Conservation (phyloP, 2,888 invertebrate genomes). For the Hecatera dysodea region DNA sequence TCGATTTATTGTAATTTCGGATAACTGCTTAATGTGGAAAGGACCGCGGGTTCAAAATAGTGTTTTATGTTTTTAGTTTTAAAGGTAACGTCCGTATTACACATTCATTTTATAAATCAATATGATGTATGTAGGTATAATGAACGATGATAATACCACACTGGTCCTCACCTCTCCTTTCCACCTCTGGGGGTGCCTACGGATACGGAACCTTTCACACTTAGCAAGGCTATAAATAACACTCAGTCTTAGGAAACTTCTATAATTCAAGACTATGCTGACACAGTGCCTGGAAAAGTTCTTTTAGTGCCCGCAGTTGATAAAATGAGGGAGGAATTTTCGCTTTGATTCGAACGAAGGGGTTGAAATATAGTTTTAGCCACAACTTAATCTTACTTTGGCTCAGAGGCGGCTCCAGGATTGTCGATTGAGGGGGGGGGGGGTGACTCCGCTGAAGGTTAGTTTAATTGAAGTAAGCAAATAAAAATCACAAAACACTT, state of each 20-base stretch:
- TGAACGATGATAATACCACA: neutral
- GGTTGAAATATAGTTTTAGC: too few species aligned
- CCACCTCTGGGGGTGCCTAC: too few species aligned
- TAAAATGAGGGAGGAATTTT: neutral
- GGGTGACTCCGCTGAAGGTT: too few species aligned
- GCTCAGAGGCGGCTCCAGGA: too few species aligned
- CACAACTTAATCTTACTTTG: too few species aligned
- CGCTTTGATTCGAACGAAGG: neutral
- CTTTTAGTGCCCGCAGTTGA: neutral
- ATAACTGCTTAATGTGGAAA: too few species aligned
- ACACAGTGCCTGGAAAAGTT: neutral
- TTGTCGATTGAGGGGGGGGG: too few species aligned
- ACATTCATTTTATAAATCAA: neutral
- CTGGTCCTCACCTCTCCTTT: neutral
- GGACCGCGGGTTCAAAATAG: too few species aligned
- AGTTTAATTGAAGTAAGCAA: too few species aligned
- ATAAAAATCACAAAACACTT: too few species aligned
- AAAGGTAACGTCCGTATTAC: neutral
- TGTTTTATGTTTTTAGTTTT: neutral
- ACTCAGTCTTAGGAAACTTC: conserved; percentile 5
- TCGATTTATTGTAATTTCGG: too few species aligned
- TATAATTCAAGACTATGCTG: conserved; percentile 32
- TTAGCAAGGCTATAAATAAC: conserved; percentile 34
- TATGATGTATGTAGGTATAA: too few species aligned
- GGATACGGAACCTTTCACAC: conserved; percentile 18